Conservation (phyloP, 2,888 invertebrate species). For the Subacronicta megacephala region DNA sequence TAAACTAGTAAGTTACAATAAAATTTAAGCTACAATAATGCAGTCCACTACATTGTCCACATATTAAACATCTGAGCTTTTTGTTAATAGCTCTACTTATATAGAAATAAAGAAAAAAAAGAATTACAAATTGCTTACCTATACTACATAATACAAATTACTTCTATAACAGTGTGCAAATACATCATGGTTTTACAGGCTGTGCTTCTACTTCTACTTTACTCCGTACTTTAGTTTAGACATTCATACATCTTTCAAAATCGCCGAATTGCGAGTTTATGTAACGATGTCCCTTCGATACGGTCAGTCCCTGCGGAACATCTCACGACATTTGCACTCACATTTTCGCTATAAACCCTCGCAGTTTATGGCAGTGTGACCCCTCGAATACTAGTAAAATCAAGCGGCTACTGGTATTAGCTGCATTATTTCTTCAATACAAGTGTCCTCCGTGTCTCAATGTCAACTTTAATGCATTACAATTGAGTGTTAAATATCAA, state of each 20-base stretch:
- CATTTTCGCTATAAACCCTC: slow-evolving; percentile 16
- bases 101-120: too few species aligned
- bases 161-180: too few species aligned
- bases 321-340: slow-evolving; percentile 19
- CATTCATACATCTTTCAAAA: neutral
- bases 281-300: slow-evolving; percentile 6
- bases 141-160: too few species aligned
- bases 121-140: too few species aligned
- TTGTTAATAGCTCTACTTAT: too few species aligned
- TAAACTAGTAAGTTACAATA: too few species aligned
- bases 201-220: too few species aligned
- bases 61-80: too few species aligned
- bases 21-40: too few species aligned
- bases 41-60: too few species aligned
- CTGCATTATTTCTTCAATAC: slow-evolving; percentile 6
- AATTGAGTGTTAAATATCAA: slow-evolving; percentile 24
- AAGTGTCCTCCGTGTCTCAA: slow-evolving; percentile 21
- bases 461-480: slow-evolving; percentile 27
- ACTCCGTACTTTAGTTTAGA: too few species aligned
- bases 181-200: too few species aligned
- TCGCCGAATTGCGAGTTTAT: neutral
- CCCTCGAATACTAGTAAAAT: neutral
- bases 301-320: slow-evolving; percentile 7
- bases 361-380: neutral
- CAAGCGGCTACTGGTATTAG: neutral